A percentile compares a stretch with the other conserved stretches of the same genome.
phyloP scores from a whole-genome alignment of 1,140 invertebrate species.

The Melipona quadrifasciata region DNA sequence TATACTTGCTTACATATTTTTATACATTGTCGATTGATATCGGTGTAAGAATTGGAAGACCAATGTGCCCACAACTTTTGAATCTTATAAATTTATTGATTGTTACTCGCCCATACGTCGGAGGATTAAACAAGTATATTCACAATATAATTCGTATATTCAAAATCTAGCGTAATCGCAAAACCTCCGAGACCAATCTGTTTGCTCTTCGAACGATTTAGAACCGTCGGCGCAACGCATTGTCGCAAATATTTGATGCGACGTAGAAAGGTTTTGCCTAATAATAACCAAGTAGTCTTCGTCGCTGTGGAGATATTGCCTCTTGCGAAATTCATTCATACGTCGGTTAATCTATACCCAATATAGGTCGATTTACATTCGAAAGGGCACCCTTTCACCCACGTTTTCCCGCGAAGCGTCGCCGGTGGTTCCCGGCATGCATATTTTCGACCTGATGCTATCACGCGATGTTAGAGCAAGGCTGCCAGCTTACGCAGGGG shows the following conservation, averaged over 20 bases:
- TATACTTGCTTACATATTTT: too few species aligned
- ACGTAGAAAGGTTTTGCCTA: slow-evolving; percentile 7
- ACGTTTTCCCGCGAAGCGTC: background rate
- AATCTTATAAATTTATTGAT: too few species aligned
- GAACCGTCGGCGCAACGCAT: background rate
- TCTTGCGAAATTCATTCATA: slow-evolving; percentile 42
- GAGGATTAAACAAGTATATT: too few species aligned
- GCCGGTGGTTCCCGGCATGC: background rate
- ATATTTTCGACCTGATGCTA: slow-evolving; percentile 28
- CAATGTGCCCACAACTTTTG: too few species aligned
- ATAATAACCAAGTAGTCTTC: slow-evolving; percentile 16
- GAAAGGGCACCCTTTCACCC: slow-evolving; percentile 42
- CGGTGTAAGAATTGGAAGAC: too few species aligned
- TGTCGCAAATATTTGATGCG: background rate
- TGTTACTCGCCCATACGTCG: too few species aligned
- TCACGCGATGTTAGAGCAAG: slow-evolving; percentile 30
- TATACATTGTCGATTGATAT: too few species aligned
- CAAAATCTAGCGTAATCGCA: too few species aligned
- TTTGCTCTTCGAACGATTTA: background rate
- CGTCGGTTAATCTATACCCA: slow-evolving; percentile 3
- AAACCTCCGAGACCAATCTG: background rate
- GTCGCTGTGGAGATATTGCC: slow-evolving; percentile 20
- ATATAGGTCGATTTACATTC: slow-evolving; percentile 30
- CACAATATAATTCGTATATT: too few species aligned
- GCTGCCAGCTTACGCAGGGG: slow-evolving; percentile 10